These are phyloP conservation scores for Zelleria hepariella DNA, from an alignment of 2,888 invertebrate species.

Conservation along the genomic window DNA sequence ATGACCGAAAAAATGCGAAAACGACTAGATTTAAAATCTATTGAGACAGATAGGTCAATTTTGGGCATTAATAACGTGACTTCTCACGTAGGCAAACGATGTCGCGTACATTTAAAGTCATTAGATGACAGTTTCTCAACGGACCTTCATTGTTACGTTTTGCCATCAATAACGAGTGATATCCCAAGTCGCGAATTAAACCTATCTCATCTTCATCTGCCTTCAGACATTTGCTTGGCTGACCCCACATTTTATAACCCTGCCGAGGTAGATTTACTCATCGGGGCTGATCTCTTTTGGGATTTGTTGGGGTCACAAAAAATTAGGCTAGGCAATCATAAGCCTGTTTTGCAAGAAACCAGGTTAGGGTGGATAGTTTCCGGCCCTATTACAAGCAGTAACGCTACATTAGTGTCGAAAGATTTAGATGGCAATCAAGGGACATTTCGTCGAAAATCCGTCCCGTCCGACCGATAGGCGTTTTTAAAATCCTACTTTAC, in stretches of 20 bases:
- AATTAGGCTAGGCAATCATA: neutral
- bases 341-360: neutral
- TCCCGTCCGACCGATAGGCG: slow-evolving; percentile 17
- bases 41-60: too few relatives aligned
- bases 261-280: neutral
- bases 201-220: too few relatives aligned
- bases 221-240: too few relatives aligned
- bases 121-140: neutral
- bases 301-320: neutral
- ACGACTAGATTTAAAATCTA: too few relatives aligned
- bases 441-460: slow-evolving; percentile 19
- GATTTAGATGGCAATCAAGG: slow-evolving; percentile 8
- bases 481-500: slow-evolving; percentile 18
- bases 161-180: neutral
- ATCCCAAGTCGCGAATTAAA: too few relatives aligned
- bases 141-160: neutral
- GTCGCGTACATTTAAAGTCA: too few relatives aligned
- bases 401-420: neutral
- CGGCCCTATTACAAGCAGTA: neutral
- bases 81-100: too few relatives aligned
- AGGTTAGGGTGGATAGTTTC: neutral
- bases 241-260: neutral
- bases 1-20: neutral
- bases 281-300: neutral
- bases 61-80: too few relatives aligned